Base-by-base conservation (phyloP, 2,797 vertebrate species). In the Capromys pilorides region DNA sequence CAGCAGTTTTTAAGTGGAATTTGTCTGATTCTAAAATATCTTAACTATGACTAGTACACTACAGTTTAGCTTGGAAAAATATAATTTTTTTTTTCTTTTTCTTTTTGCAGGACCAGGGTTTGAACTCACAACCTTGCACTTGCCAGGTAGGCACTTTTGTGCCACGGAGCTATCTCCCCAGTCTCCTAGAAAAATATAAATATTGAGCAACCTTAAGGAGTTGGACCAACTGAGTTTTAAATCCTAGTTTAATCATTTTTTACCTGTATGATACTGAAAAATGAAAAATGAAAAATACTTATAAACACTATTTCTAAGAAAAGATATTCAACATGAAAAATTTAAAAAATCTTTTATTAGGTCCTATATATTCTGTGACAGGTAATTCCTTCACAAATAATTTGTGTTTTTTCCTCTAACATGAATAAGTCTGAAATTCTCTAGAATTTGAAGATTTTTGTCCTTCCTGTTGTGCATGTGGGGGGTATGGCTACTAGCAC, bases 391-490 rank as follows among this genome's bases (percentile, higher is more conserved):
- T 71, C n/a, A 11, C 77, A 62, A 82, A 26, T 28, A 5, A 62
- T 69, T 88, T 51, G 39, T n/a, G 54, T n/a, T 19, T 62, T 45
- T n/a, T 36, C 33, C 36, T 69, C 45, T 41, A 86, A 36, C 28
- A 88, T 6, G 31, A 62, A 49, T 71, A 54, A 75, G 41, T 79
- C 81, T 57, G 78, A 73, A 49, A 82, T 36, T 51, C 14, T 73
- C 33, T 86, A 31, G 82, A 69, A 73, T 81, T 91, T 77, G 16
- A 33, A 64, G 31, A 75, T 59, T 21, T 21, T 94, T 54, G 24
- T 83, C 39, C 10, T 95, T 92, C 31, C 69, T 93, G 83, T 93
- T 26, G 51, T 59, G 75, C n/a, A n/a, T n/a, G 79, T 14, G 69
- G 75, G 79, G 19, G 90, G 49, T 75, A 62, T 85, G 54, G 24